phyloP scores from a whole-genome alignment of 2,888 invertebrate species.

The Protodeltote pygarga region DNA sequence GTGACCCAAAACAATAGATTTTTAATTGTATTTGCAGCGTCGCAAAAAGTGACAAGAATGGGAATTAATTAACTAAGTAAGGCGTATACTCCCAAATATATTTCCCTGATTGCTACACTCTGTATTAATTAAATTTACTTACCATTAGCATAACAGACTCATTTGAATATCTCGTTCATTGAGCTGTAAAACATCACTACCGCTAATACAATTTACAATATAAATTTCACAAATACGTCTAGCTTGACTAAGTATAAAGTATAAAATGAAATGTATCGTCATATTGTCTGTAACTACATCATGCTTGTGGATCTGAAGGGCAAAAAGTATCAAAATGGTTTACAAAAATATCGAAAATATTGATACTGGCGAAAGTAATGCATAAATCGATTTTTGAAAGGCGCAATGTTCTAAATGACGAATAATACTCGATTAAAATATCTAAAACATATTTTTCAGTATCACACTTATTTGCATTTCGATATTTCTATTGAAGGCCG shows the following conservation, averaged over 20 bases:
- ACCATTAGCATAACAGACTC: constrained; percentile 17
- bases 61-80: not conserved
- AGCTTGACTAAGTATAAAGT: constrained; percentile 32
- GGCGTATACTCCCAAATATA: not conserved
- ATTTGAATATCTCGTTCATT: constrained; percentile 27
- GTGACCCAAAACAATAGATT: too few relatives aligned
- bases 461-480: constrained; percentile 57
- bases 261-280: constrained; percentile 35
- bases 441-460: constrained; percentile 8
- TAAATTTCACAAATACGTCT: constrained; percentile 25
- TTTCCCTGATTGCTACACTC: constrained; percentile 6
- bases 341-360: constrained; percentile 8
- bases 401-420: constrained; percentile 4
- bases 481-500: constrained; percentile 20
- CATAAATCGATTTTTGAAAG: constrained; percentile 3
- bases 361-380: constrained; percentile 12
- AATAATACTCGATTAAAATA: constrained; percentile 5
- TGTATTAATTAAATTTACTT: constrained; percentile 27
- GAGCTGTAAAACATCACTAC: constrained; percentile 38
- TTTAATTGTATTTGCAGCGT: too few relatives aligned
- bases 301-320: constrained; percentile 38
- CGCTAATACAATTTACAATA: constrained; percentile 32
- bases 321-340: constrained; percentile 15
- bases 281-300: constrained; percentile 32
- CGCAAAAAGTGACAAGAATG: too few relatives aligned